Evolutionary conservation across 2,797 vertebrate species (phyloP), one percentile per base, ranked within the genome.

Genomic region (Alectoris magna): DNA sequence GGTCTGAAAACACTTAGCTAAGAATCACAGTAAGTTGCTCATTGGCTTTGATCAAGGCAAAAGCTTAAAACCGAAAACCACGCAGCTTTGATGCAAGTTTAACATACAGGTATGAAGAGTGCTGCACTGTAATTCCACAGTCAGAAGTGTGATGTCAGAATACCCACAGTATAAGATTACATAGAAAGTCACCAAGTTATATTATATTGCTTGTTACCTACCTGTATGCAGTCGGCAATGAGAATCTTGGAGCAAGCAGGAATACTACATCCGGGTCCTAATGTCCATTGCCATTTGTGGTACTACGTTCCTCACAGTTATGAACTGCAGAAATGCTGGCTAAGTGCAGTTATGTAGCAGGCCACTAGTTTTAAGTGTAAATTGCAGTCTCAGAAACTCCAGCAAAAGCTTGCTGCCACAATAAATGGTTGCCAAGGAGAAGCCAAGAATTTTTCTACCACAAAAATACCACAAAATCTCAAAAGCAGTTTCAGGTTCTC

Each of bases 231-330:
- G 98, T 98, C 99, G 98, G 98, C 98, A 99, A 99, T 99, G 99
- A 99, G 99, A 98, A 99, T 99, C 99, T 99, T 97, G 98, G 99
- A 99, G 99, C 98, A 98, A 98, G 98, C 98, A 98, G 98, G 98
- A 98, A 98, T 98, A 99, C 99, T 98, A 99, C 98, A 99, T 99
- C 99, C 99, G 98, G 99, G 99, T 99, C 99, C 99, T 99, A 99
- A 98, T 99, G 99, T 99, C 99, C 99, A 99, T 98, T 99, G 98
- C 99, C 98, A 98, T 99, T 99, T 99, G 99, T 98, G 98, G 99
- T 98, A 99, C 99, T 99, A 99, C 98, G 98, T 99, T 99, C 99
- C 98, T 99, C 99, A 99, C 98, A 98, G 99, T 98, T 99, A 99
- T 98, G 98, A 99, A 99, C 98, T 99, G 99, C 98, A 98, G 99